Conservation (phyloP, 2,113 vertebrate genomes). For the Macquaria ambigua region DNA sequence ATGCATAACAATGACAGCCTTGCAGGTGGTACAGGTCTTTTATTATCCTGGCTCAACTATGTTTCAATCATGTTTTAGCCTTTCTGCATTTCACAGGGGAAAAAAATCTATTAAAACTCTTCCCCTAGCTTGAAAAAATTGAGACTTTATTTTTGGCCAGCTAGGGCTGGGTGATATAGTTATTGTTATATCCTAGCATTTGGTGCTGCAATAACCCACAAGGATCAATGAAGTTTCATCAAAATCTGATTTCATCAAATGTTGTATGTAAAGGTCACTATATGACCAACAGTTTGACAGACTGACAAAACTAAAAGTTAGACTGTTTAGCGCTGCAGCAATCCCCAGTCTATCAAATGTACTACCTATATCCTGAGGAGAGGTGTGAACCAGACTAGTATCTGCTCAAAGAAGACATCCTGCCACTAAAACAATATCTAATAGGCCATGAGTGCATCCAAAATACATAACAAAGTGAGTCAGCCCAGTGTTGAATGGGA, state of each 20-base stretch:
- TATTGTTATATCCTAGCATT: not conserved
- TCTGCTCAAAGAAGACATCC: conserved; percentile 37
- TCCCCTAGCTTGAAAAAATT: not conserved
- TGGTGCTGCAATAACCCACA: conserved; percentile 1
- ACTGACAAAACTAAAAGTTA: not conserved
- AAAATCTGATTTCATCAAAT: conserved; percentile 11
- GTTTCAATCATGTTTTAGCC: not conserved
- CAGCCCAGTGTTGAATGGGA: conserved; percentile 56
- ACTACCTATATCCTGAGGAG: conserved; percentile 6
- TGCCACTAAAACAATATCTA: conserved; percentile 43
- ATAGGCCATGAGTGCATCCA: conserved; percentile 52
- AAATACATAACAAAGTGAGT: conserved; percentile 66
- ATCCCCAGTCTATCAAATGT: not conserved
- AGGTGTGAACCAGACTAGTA: conserved; percentile 1
- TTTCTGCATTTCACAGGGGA: not conserved
- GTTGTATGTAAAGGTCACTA: conserved; percentile 28
- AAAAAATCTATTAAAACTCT: not conserved
- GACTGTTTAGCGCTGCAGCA: not conserved
- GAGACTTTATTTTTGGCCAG: not conserved
- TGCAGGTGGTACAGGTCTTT: not conserved
- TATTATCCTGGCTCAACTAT: not conserved
- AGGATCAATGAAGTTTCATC: conserved; percentile 23
- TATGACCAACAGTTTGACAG: not conserved
- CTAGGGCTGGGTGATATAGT: not conserved
- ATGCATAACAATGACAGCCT: not conserved